Percentiles rank a stretch among this genome's conserved stretches.
These are phyloP conservation scores for Cryptotermes secundus DNA, from an alignment of 1,140 invertebrate genomes.

Conservation along the genomic window DNA sequence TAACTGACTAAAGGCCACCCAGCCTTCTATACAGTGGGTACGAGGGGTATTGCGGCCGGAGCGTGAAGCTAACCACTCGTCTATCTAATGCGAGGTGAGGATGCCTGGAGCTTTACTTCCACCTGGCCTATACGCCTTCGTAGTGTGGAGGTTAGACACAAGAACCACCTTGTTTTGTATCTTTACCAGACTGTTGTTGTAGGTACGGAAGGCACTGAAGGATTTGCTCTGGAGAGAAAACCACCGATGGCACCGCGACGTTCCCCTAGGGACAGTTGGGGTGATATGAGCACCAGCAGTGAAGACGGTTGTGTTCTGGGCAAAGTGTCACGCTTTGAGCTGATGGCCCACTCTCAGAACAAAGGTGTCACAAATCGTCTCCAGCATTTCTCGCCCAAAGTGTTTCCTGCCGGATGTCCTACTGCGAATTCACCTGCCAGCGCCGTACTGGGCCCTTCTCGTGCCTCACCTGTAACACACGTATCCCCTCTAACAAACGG, in stretches of 20 bases:
- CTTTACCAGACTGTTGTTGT: no score
- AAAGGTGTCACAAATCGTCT: not conserved
- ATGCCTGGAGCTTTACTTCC: no score
- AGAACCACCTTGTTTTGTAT: no score
- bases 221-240: slow-evolving; percentile 48
- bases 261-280: slow-evolving; percentile 45
- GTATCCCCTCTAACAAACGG: not conserved
- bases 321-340: not conserved
- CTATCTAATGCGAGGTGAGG: no score
- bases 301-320: slow-evolving; percentile 23
- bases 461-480: not conserved
- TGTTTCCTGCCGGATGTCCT: slow-evolving; percentile 70
- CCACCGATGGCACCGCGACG: slow-evolving; percentile 54
- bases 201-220: slow-evolving; percentile 38
- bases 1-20: no score
- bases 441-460: slow-evolving; percentile 61
- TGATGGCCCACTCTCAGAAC: not conserved
- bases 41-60: no score
- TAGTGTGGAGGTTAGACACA: no score
- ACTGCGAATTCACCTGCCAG: slow-evolving; percentile 77
- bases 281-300: slow-evolving; percentile 35
- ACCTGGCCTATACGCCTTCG: no score
- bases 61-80: no score
- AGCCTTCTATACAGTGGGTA: no score
- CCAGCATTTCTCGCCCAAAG: slow-evolving; percentile 64